A percentile compares a stretch with the other conserved stretches of the same genome.
Evolutionary conservation across 2,888 invertebrate genomes (phyloP).

Genomic region (Selenia dentaria): DNA sequence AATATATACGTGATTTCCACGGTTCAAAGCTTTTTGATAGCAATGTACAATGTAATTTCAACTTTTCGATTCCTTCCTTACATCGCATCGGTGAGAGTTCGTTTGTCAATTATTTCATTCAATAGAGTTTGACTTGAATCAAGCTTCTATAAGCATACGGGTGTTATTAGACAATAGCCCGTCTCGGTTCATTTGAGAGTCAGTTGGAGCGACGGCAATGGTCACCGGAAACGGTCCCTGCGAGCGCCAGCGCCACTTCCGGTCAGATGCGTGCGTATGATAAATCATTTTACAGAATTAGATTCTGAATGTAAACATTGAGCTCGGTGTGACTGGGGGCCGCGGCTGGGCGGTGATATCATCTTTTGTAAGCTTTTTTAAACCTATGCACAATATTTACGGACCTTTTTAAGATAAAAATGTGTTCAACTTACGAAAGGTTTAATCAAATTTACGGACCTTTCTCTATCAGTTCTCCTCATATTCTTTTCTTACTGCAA

Average conservation of each 20-base stretch:
- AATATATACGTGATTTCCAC: too few species aligned
- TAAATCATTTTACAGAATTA: slow-evolving; percentile 59
- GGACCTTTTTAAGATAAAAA: too few species aligned
- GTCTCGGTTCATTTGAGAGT: slow-evolving; percentile 72
- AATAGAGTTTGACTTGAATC: not conserved
- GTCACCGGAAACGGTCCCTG: slow-evolving; percentile 65
- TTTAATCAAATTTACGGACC: too few species aligned
- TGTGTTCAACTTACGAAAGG: too few species aligned
- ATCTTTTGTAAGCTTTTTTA: not conserved
- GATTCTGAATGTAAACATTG: slow-evolving; percentile 48
- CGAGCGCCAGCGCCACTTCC: slow-evolving; percentile 63
- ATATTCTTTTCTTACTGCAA: too few species aligned
- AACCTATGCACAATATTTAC: too few species aligned
- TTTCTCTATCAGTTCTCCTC: too few species aligned
- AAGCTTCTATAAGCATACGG: not conserved
- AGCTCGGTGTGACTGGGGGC: slow-evolving; percentile 8
- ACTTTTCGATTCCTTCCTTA: too few species aligned
- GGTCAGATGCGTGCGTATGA: slow-evolving; percentile 69
- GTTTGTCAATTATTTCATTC: too few species aligned
- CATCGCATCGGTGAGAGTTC: too few species aligned
- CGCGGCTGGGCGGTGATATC: slow-evolving; percentile 9
- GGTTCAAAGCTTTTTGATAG: too few species aligned
- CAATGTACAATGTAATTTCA: too few species aligned
- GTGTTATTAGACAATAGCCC: slow-evolving; percentile 55
- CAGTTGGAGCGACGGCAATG: slow-evolving; percentile 58